Conservation (phyloP, 2,888 invertebrate genomes). For the Watsonalla cultraria region DNA sequence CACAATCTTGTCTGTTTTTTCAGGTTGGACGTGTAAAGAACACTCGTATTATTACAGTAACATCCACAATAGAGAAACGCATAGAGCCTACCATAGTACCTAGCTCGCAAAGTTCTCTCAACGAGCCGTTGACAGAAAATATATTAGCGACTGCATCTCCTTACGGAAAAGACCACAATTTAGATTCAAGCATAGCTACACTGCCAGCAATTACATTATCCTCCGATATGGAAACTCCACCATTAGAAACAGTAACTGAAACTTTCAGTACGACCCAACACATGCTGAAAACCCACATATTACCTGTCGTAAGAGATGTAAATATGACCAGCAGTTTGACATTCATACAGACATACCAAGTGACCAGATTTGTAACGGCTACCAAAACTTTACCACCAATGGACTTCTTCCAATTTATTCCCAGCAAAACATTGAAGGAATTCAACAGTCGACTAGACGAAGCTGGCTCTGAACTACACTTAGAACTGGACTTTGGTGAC, state of each 20-base stretch:
- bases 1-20: constrained; percentile 23
- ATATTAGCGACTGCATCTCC: constrained; percentile 88
- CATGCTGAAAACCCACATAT: constrained; percentile 91
- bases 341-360: constrained; percentile 92
- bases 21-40: constrained; percentile 92
- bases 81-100: constrained; percentile 80
- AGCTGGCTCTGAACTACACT: constrained; percentile 91
- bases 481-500: constrained; percentile 92
- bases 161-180: constrained; percentile 83
- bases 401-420: constrained; percentile 91
- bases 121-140: constrained; percentile 91
- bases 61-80: constrained; percentile 90
- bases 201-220: constrained; percentile 88
- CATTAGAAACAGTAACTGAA: constrained; percentile 92
- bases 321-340: constrained; percentile 88
- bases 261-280: constrained; percentile 95
- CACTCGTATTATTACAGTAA: constrained; percentile 92
- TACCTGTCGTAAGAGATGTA: constrained; percentile 87
- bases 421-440: constrained; percentile 91
- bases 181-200: constrained; percentile 90
- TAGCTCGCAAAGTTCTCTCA: constrained; percentile 78
- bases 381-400: constrained; percentile 93
- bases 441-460: constrained; percentile 93
- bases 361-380: constrained; percentile 92
- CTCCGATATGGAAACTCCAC: constrained; percentile 89